phyloP scores from a whole-genome alignment of 2,113 vertebrate species.

The Psettodes erumei region DNA sequence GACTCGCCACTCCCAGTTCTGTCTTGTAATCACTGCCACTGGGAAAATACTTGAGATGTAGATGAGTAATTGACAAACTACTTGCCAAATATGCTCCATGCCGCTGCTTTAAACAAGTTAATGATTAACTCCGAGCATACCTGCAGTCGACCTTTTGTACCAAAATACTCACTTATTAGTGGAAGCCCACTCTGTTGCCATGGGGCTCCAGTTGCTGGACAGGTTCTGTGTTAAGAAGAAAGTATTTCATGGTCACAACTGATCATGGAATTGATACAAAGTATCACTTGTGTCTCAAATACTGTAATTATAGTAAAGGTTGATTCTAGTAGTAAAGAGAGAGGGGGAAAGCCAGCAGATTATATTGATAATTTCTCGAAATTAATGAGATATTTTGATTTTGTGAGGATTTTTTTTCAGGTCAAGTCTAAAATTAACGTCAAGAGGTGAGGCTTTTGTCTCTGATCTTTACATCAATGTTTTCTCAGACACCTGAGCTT shows the following conservation, averaged over 20 bases:
- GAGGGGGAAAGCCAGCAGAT: neutral
- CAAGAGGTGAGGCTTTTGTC: neutral
- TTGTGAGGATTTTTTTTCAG: slow-evolving; percentile 5
- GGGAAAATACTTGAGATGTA: slow-evolving; percentile 42
- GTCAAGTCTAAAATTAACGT: slow-evolving; percentile 9
- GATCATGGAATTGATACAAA: slow-evolving; percentile 6
- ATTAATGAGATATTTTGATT: slow-evolving; percentile 12
- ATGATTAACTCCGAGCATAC: slow-evolving; percentile 82
- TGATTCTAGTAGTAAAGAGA: neutral
- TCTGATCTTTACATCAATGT: neutral
- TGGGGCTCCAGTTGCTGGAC: slow-evolving; percentile 64
- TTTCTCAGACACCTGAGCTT: neutral
- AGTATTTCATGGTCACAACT: slow-evolving; percentile 44
- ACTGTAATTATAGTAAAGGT: neutral
- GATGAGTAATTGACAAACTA: slow-evolving; percentile 67
- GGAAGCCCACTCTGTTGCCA: slow-evolving; percentile 76
- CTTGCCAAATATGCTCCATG: slow-evolving; percentile 53
- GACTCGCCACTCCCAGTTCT: too few relatives aligned
- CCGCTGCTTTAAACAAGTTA: slow-evolving; percentile 67
- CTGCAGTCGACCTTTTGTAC: slow-evolving; percentile 81
- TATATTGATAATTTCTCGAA: neutral
- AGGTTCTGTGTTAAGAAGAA: slow-evolving; percentile 58
- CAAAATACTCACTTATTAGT: slow-evolving; percentile 84
- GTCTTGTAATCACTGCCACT: slow-evolving; percentile 30
- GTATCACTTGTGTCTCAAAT: slow-evolving; percentile 8